Evolutionary conservation across 1,140 invertebrate genomes (phyloP).

Genomic region (Bombus fervidus): DNA sequence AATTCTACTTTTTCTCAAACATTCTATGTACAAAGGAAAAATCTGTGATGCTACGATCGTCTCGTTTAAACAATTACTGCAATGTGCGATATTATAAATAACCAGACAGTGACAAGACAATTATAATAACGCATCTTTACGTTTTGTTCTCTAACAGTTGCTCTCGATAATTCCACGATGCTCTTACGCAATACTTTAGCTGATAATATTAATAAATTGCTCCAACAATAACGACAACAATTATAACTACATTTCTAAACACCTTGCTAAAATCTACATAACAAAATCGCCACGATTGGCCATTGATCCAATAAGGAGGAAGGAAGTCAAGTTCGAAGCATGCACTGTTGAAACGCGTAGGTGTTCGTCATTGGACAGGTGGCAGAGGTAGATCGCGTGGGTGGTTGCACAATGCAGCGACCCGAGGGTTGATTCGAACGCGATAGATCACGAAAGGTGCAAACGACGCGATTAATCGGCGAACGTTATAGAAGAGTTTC

Average conservation of each 20-base stretch:
- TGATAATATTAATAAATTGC: not conserved
- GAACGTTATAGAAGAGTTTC: not conserved
- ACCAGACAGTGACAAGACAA: not conserved
- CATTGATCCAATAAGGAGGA: no score
- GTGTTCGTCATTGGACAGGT: constrained; percentile 27
- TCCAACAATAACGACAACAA: not conserved
- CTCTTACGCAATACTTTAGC: no score
- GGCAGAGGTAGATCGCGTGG: constrained; percentile 1
- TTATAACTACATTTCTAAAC: no score
- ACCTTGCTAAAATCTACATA: not conserved
- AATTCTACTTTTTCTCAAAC: no score
- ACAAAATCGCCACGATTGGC: not conserved
- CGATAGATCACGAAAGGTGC: not conserved
- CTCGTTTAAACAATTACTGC: no score
- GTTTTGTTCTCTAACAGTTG: not conserved
- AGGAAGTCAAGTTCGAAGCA: not conserved
- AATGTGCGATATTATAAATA: no score
- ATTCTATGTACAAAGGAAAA: no score
- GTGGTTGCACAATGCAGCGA: not conserved
- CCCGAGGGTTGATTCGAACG: not conserved
- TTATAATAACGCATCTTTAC: not conserved
- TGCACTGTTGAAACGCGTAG: not conserved
- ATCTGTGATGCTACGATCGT: no score
- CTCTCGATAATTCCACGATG: no score
- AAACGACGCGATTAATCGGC: not conserved